Evolutionary conservation across 1,140 invertebrate species (phyloP).

Genomic region (Subanguina moxae): DNA sequence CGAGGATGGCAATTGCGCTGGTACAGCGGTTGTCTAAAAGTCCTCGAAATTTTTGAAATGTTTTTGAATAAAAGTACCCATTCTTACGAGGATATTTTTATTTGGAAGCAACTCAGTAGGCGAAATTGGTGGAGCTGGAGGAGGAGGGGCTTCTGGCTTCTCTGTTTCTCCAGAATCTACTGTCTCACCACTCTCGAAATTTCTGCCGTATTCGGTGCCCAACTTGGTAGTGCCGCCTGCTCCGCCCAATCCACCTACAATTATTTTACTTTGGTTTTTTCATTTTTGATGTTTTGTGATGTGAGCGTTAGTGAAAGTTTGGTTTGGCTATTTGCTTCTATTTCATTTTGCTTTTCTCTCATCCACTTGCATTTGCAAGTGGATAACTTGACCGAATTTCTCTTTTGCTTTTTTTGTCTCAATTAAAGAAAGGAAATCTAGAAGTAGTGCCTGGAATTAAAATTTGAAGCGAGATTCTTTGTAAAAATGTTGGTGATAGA

Average conservation of each 20-base stretch:
- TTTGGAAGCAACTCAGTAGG: no score
- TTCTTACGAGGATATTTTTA: not conserved
- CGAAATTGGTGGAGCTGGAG: not conserved
- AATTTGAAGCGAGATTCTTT: no score
- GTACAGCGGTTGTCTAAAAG: not conserved
- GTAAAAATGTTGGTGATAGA: no score
- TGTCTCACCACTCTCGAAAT: conserved; percentile 32
- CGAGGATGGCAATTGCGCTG: not conserved
- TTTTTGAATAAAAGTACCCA: no score
- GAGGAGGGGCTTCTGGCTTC: conserved; percentile 1
- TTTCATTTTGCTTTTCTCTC: not conserved
- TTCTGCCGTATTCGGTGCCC: conserved; percentile 37
- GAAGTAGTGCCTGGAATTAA: no score
- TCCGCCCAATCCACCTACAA: not conserved
- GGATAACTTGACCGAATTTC: no score
- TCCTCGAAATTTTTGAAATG: not conserved
- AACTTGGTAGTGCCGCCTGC: conserved; percentile 9
- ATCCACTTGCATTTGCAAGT: no score
- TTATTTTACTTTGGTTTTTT: not conserved
- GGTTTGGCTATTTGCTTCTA: not conserved
- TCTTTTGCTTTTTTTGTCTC: no score
- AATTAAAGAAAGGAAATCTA: no score
- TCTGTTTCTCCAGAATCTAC: not conserved
- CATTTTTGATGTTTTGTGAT: not conserved
- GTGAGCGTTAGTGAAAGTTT: not conserved